Evolutionary conservation across 1,140 invertebrate genomes (phyloP).

Genomic region (Ips typographus): DNA sequence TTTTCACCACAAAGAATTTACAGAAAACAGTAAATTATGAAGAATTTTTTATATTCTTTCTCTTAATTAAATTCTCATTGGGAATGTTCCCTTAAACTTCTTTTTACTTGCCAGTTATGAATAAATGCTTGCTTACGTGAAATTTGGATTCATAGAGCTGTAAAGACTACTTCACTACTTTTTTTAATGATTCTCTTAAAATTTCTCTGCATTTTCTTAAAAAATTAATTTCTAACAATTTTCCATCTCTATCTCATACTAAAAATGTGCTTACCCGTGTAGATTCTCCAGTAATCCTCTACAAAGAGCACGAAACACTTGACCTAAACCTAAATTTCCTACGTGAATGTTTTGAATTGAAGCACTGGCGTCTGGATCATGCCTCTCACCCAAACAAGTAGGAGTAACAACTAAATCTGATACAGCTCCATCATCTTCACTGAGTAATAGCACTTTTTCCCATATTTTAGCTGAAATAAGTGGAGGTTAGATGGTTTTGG

Average conservation of each 20-base stretch:
- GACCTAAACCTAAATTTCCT: slow-evolving; percentile 71
- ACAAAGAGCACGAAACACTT: slow-evolving; percentile 74
- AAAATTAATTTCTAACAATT: too few relatives aligned
- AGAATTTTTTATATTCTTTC: too few relatives aligned
- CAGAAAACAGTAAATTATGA: too few relatives aligned
- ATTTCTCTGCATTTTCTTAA: neutral
- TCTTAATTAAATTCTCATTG: too few relatives aligned
- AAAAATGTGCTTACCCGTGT: slow-evolving; percentile 55
- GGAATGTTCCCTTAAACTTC: too few relatives aligned
- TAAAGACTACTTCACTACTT: too few relatives aligned
- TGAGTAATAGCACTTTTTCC: slow-evolving; percentile 68
- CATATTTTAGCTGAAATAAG: slow-evolving; percentile 70
- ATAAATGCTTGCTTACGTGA: too few relatives aligned
- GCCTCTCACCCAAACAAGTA: slow-evolving; percentile 77
- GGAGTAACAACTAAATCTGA: slow-evolving; percentile 66
- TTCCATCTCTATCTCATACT: neutral
- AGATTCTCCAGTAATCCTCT: slow-evolving; percentile 79
- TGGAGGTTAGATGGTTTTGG: neutral
- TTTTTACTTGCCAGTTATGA: too few relatives aligned
- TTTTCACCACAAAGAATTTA: too few relatives aligned
- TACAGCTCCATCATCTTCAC: slow-evolving; percentile 57
- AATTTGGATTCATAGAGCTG: too few relatives aligned
- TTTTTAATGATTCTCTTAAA: too few relatives aligned
- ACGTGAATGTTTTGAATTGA: slow-evolving; percentile 69
- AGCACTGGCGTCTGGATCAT: slow-evolving; percentile 67